These are phyloP conservation scores for Drosophila bunnanda DNA, from an alignment of 2,888 invertebrate genomes.

Conservation along the genomic window DNA sequence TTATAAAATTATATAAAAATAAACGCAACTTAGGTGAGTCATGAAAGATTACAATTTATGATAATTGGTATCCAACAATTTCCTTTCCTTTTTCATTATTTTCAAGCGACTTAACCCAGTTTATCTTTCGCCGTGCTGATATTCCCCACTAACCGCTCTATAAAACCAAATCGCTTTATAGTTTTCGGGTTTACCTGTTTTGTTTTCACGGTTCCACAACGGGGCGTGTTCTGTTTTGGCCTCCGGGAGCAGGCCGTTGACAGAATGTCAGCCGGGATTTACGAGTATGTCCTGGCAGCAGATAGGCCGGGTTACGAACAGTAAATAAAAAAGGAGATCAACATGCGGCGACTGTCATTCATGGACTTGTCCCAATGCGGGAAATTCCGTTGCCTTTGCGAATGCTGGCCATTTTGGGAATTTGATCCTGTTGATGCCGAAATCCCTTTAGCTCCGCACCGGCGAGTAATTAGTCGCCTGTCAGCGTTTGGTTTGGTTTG, in stretches of 20 bases:
- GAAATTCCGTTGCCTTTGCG: slow-evolving; percentile 44
- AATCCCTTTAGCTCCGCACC: slow-evolving; percentile 66
- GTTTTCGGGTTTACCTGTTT: slow-evolving; percentile 26
- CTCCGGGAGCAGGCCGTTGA: slow-evolving; percentile 47
- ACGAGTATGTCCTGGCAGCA: slow-evolving; percentile 44
- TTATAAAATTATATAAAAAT: too few relatives aligned
- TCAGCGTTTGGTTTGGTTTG: slow-evolving; percentile 60
- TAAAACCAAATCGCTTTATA: slow-evolving; percentile 11
- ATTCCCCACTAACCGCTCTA: not conserved
- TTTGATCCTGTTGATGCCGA: slow-evolving; percentile 52
- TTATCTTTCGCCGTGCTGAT: not conserved
- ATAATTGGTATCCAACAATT: too few relatives aligned
- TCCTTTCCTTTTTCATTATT: too few relatives aligned
- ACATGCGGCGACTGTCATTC: slow-evolving; percentile 51
- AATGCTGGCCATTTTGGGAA: slow-evolving; percentile 51
- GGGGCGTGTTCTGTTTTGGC: slow-evolving; percentile 46
- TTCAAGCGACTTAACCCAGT: not conserved
- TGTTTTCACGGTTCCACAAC: slow-evolving; percentile 16
- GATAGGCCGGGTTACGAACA: slow-evolving; percentile 11
- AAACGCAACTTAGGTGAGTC: too few relatives aligned
- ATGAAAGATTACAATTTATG: too few relatives aligned
- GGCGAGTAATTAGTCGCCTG: slow-evolving; percentile 75
- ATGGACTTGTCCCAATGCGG: slow-evolving; percentile 65
- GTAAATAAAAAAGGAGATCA: slow-evolving; percentile 31
- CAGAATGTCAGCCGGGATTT: slow-evolving; percentile 72